A percentile compares a stretch with the other conserved stretches of the same genome.
These are phyloP conservation scores for Trypoxylon attenuatum DNA, from an alignment of 2,888 invertebrate genomes.

Conservation along the genomic window DNA sequence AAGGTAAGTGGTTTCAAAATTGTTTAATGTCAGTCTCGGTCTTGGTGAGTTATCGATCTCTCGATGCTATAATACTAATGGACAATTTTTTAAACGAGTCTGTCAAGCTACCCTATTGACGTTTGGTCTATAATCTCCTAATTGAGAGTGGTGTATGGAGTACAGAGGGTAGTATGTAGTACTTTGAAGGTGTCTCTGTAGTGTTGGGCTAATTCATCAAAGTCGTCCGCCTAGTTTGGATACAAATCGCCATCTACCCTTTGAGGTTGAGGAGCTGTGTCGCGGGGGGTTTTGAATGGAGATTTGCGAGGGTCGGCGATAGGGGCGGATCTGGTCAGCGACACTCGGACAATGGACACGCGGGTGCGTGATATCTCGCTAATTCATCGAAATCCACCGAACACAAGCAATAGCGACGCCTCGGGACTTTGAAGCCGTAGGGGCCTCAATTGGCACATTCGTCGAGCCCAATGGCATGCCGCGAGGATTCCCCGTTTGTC, in stretches of 20 bases:
- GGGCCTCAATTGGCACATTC: background rate
- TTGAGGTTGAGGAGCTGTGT: conserved; percentile 15
- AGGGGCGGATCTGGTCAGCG: conserved; percentile 5
- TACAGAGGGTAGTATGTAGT: too few relatives aligned
- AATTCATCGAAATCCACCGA: conserved; percentile 33
- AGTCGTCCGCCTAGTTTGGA: conserved; percentile 24
- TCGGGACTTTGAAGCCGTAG: conserved; percentile 2
- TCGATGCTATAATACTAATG: too few relatives aligned
- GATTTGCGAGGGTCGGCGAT: conserved; percentile 2
- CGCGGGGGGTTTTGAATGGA: conserved; percentile 37
- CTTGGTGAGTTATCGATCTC: too few relatives aligned
- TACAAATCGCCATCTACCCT: conserved; percentile 17
- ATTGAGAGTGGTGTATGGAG: too few relatives aligned
- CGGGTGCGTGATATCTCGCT: conserved; percentile 24
- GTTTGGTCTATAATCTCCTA: too few relatives aligned
- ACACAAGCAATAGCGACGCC: conserved; percentile 4
- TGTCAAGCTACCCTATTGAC: too few relatives aligned
- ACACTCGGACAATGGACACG: conserved; percentile 10
- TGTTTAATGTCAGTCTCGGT: too few relatives aligned
- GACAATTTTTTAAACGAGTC: too few relatives aligned
- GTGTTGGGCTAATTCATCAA: conserved; percentile 28
- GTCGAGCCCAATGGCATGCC: background rate
- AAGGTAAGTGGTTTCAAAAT: too few relatives aligned
- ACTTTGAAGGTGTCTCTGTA: conserved; percentile 16
- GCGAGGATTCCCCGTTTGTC: conserved; percentile 22